Evolutionary conservation across 2,113 vertebrate species (phyloP).

Genomic region (Nipponia nippon): DNA sequence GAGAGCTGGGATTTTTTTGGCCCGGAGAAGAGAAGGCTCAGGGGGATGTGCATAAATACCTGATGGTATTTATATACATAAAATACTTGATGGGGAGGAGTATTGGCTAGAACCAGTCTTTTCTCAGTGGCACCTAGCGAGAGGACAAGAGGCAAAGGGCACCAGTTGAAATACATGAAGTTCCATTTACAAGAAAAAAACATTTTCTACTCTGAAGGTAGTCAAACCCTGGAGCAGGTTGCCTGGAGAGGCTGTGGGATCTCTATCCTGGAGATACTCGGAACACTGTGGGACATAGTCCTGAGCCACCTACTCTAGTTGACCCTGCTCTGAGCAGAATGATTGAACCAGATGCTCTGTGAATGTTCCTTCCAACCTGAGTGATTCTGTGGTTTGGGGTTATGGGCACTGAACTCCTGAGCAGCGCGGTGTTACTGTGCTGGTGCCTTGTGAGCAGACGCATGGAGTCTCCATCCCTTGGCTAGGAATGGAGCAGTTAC

Average conservation of each 20-base stretch:
- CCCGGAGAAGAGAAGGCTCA: not conserved
- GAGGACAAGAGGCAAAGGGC: not conserved
- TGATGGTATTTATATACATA: not conserved
- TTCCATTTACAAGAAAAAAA: not conserved
- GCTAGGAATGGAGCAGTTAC: not conserved
- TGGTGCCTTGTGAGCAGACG: not conserved
- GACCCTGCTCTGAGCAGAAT: not conserved
- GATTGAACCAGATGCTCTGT: not conserved
- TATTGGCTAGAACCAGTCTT: not conserved
- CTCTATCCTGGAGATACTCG: not conserved
- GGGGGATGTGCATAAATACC: not conserved
- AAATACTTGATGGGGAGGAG: not conserved
- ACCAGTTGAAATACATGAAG: rapidly evolving
- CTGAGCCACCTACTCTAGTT: not conserved
- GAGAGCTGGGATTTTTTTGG: not conserved
- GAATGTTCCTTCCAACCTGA: not conserved
- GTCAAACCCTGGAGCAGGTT: not conserved
- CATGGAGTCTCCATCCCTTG: not conserved
- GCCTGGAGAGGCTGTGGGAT: not conserved
- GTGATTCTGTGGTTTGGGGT: not conserved
- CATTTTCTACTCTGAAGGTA: not conserved
- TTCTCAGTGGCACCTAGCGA: not conserved
- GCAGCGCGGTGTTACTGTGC: not conserved
- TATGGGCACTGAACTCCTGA: not conserved
- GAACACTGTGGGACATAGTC: not conserved